Base-by-base conservation (phyloP, 1,140 invertebrate species). In the Caenorhabditis latens region DNA sequence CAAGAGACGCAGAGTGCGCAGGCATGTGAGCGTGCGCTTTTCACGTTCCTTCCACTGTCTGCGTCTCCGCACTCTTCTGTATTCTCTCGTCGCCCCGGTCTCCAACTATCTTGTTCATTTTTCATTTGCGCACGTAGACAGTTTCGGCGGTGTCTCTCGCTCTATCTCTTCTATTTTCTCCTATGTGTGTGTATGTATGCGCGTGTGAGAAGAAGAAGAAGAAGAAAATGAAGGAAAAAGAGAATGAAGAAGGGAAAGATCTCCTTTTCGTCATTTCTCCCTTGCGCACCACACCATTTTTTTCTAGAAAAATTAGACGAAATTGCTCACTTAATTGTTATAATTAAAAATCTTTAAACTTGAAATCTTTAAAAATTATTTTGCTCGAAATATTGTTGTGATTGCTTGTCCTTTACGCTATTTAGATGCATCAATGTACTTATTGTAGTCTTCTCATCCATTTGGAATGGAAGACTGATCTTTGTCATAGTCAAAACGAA, bases 51-150 rank as follows among this genome's bases (percentile, higher is more conserved):
- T 24, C 11, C 43, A 4, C 46, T 5, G 13, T 6, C 71, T 79
- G 71, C 71, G 71, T 79, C 71, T 79, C 71, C 46, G n/a, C 5
- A 11, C 46, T 24, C 46, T 79, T 42, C 4, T 14, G 6, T 48
- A 50, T 40, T 50, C 43, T 50, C 46, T 50, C n/a, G 4, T 48
- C 46, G 24, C 14, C 40, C 32, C 32, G 2, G 46, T 79, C 71
- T 79, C 71, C 8, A 9, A 79, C 71, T 79, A 19, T 79, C 71
- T 79, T 79, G n/a, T 50, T n/a, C 7, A 50, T 79, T 79, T 79
- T 79, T 79, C 71, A 53, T 79, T 79, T 79, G 71, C 71, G 71
- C 71, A 79, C 71, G 71, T 79, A 79, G 71, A 79, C 71, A 79
- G 71, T 79, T 50, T 79, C 4, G 46, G 46, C 50, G 11, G 13